Evolutionary conservation across 2,113 vertebrate species (phyloP).

Genomic region (Salvelinus alpinus): DNA sequence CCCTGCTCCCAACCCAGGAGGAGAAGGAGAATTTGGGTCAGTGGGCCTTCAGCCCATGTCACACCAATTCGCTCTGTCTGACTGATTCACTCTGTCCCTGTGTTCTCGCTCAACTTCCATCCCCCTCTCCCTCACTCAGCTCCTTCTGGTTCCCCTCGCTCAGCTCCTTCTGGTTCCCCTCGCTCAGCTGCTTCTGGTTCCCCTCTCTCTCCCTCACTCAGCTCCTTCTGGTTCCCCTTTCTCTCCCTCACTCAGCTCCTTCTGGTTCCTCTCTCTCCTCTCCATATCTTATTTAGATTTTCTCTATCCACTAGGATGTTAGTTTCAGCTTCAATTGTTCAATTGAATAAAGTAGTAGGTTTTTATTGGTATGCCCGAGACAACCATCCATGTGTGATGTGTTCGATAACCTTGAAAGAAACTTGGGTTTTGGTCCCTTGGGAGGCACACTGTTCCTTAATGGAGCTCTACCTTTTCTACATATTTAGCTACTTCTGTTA

Average conservation of each 20-base stretch:
- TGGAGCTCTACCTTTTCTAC: background rate
- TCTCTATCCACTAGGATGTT: background rate
- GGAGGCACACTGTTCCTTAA: background rate
- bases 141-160: no score
- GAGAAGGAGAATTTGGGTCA: constrained; percentile 55
- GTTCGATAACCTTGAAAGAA: constrained; percentile 5
- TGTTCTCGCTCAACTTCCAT: constrained; percentile 9
- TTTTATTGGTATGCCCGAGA: constrained; percentile 14
- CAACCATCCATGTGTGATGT: constrained; percentile 13
- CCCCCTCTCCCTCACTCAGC: constrained; percentile 1
- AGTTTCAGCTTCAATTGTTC: background rate
- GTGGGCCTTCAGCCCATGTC: constrained; percentile 36
- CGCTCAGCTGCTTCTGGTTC: no score
- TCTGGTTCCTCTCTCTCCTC: background rate
- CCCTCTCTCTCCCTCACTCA: no score
- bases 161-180: no score
- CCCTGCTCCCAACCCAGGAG: constrained; percentile 11
- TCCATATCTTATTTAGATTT: background rate
- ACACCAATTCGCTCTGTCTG: constrained; percentile 37
- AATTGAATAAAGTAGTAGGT: background rate
- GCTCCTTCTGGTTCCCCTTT: no score
- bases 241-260: no score
- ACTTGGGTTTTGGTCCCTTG: background rate
- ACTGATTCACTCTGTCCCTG: constrained; percentile 28
- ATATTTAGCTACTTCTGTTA: no score